Percentiles rank a stretch among this genome's conserved stretches.
Evolutionary conservation across 2,113 vertebrate genomes (phyloP).

Genomic region (Lepus americanus): DNA sequence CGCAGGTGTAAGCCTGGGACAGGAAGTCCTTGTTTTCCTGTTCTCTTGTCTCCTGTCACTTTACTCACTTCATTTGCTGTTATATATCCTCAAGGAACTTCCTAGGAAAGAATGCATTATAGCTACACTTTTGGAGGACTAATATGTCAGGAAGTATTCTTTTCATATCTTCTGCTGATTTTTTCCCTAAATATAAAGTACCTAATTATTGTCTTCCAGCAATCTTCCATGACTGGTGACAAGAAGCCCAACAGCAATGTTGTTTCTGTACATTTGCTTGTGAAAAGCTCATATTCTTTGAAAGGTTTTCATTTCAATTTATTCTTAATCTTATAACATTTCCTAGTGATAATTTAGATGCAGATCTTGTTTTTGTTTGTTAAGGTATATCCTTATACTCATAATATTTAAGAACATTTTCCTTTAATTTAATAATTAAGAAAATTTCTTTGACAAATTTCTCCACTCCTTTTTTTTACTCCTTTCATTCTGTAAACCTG

Average conservation of each 20-base stretch:
- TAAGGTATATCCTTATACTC: neutral
- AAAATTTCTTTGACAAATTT: neutral
- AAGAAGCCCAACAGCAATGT: neutral
- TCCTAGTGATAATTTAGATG: neutral
- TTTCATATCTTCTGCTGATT: neutral
- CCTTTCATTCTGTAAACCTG: neutral
- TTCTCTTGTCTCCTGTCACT: neutral
- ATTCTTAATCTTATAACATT: neutral
- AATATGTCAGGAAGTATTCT: neutral
- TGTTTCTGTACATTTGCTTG: no score
- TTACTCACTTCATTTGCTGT: neutral
- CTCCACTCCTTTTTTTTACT: neutral
- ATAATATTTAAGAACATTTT: neutral
- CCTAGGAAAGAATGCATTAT: neutral
- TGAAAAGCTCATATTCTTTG: neutral
- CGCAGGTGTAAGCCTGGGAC: neutral
- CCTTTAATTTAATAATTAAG: no score
- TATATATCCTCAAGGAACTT: neutral
- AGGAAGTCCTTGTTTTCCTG: neutral
- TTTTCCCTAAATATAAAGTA: neutral
- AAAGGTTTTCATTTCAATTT: neutral
- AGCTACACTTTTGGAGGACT: neutral
- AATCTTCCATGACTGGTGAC: neutral
- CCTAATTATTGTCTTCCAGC: neutral
- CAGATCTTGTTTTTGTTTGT: neutral